These are phyloP conservation scores for Halictus quadricinctus DNA, from an alignment of 2,888 invertebrate genomes.

Conservation along the genomic window DNA sequence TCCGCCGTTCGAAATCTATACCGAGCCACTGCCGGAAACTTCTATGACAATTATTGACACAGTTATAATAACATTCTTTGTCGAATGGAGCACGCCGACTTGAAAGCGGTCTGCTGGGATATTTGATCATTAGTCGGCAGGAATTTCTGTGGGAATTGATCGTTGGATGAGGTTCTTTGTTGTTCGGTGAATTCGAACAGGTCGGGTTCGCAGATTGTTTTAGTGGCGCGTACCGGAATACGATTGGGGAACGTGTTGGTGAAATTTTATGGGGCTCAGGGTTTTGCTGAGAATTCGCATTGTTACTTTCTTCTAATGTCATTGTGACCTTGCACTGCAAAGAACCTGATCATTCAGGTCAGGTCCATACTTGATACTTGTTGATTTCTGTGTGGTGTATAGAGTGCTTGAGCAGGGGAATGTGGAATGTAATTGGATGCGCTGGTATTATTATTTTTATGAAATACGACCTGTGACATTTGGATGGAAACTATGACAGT, in stretches of 20 bases:
- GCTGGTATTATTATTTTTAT: neutral
- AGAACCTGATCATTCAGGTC: neutral
- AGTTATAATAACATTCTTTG: slow-evolving; percentile 11
- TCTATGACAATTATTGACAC: slow-evolving; percentile 40
- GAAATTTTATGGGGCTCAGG: neutral
- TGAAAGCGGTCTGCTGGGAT: slow-evolving; percentile 6
- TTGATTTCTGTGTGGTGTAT: neutral
- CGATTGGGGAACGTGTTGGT: neutral
- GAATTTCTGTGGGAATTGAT: slow-evolving; percentile 12
- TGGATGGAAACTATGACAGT: too few species aligned
- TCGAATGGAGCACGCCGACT: neutral
- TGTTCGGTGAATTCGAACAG: neutral
- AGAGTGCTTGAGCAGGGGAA: too few species aligned
- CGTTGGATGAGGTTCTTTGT: neutral
- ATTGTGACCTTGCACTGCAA: neutral
- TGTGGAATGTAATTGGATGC: too few species aligned
- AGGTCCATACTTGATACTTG: neutral
- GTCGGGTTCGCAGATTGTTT: neutral
- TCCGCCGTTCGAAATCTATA: slow-evolving; percentile 22
- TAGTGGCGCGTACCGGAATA: neutral
- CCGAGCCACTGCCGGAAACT: neutral
- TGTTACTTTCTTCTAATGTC: neutral
- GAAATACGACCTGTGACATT: neutral
- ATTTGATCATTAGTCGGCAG: slow-evolving; percentile 6
- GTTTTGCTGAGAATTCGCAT: neutral